phyloP scores from a whole-genome alignment of 2,113 vertebrate species.

The Meleagris gallopavo region DNA sequence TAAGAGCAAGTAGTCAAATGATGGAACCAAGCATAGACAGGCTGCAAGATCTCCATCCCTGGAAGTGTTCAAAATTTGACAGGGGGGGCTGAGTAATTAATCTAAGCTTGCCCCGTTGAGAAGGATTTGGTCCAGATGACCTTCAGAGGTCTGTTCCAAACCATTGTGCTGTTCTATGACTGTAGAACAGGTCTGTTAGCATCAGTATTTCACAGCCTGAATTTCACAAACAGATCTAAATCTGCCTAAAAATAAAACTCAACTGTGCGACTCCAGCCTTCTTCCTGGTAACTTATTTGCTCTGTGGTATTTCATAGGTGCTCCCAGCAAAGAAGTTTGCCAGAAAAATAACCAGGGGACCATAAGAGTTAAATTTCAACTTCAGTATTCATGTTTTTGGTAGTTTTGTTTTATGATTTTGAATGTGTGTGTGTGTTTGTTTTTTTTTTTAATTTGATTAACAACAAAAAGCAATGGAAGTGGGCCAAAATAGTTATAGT shows the following conservation, averaged over 20 bases:
- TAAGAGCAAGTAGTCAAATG: not conserved
- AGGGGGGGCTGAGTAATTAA: not conserved
- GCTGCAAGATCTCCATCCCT: not conserved
- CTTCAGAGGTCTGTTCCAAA: not conserved
- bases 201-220: not conserved
- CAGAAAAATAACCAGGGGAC: not conserved
- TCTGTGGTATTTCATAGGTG: not conserved
- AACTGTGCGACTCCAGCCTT: not conserved
- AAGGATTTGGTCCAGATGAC: not conserved
- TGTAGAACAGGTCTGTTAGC: not conserved
- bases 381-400: not conserved
- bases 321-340: not conserved
- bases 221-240: not conserved
- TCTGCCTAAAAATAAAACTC: not conserved
- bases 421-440: not conserved
- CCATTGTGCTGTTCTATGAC: not conserved
- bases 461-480: not conserved
- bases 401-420: not conserved
- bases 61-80: not conserved
- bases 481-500: not conserved
- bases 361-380: not conserved
- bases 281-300: not conserved
- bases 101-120: not conserved
- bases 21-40: not conserved
- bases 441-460: not conserved